Evolutionary conservation across 2,888 invertebrate species (phyloP), one percentile per base, ranked within the genome.

Genomic region (Plusia festucae): DNA sequence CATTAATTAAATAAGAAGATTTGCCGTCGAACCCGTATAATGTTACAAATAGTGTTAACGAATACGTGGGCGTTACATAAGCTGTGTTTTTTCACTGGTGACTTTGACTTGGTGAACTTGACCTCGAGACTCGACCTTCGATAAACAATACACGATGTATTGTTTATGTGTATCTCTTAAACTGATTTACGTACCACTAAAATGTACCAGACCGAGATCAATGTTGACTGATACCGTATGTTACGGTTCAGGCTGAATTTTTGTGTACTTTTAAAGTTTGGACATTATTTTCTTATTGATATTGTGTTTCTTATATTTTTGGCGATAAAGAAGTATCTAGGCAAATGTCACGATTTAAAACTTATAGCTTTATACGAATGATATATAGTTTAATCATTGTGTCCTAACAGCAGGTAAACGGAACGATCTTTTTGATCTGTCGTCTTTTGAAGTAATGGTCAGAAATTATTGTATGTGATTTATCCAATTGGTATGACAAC

Each of bases 101-200:
- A 69, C 78, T 75, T 78, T 81, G 79, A 78, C 65, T 52, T 32
- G 22, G 8, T 56, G 63, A 57, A 66, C 71, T 78, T 63, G 58
- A 65, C 73, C 73, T 34, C 51, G 55, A 65, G 61, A 63, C 69
- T 71, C 32, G 55, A 55, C 55, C 59, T 57, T 54, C 57, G 53
- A 40, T 40, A 40, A 40, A 40, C 40, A 40, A 40, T 40, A 40
- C n/a, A 0, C 34, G 40, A 40, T n/a, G 64, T 46, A 59, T 16
- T 57, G 61, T 60, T 73, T 56, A 57, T 61, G 44, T 56, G 52
- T 55, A 66, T 55, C 18, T 70, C 66, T 55, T 34, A 67, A 65
- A 62, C 49, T 70, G 70, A 78, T 70, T 70, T 70, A 80, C 53
- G 52, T 53, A n/a, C 52, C 53, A 53, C 62, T 80, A 65, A 78